A percentile compares a stretch with the other conserved stretches of the same genome.
Conservation (phyloP, 1,140 invertebrate genomes). For the Tribolium madens region DNA sequence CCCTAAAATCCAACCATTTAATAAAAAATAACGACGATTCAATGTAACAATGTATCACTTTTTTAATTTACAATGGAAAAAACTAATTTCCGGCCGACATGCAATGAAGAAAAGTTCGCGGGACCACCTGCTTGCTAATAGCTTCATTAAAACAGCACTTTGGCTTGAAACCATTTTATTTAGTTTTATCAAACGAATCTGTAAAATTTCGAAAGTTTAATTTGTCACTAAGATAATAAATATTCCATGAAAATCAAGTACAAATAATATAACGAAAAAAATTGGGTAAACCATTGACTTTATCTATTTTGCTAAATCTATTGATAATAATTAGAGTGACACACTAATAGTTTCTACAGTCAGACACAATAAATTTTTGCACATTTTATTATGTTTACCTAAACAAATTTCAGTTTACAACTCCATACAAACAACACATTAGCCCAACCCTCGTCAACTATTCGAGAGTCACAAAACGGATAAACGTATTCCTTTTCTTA, state of each 20-base stretch:
- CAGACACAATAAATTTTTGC: no score
- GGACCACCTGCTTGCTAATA: neutral
- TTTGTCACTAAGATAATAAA: neutral
- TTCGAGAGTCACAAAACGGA: neutral
- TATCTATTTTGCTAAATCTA: constrained; percentile 8
- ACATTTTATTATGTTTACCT: no score
- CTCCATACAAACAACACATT: no score
- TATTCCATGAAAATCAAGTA: neutral
- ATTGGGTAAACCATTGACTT: no score
- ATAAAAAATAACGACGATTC: neutral
- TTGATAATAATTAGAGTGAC: neutral
- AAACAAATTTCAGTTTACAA: no score
- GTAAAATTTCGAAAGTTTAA: neutral
- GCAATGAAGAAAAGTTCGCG: neutral
- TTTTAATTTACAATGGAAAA: neutral
- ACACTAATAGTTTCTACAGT: no score
- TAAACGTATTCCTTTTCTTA: neutral
- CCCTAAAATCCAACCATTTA: neutral
- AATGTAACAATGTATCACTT: neutral
- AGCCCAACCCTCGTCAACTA: no score
- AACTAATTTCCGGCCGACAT: constrained; percentile 13
- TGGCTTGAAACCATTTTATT: neutral
- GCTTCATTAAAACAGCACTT: neutral
- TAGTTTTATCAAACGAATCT: neutral
- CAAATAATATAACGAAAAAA: neutral